phyloP scores from a whole-genome alignment of 2,113 vertebrate species.

The Larimichthys polyactis region DNA sequence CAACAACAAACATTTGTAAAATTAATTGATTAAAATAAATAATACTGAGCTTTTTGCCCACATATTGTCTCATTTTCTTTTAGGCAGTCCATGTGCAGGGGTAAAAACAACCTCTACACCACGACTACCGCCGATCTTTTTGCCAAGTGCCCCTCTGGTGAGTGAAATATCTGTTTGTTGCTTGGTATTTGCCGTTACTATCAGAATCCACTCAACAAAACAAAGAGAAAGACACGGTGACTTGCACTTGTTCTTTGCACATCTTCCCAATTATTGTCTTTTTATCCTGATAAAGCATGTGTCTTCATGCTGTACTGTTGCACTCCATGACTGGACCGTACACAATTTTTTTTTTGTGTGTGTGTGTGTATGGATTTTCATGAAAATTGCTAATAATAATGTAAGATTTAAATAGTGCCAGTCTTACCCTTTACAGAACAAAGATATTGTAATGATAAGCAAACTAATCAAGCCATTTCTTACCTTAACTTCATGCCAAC shows the following conservation, averaged over 20 bases:
- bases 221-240: too few species aligned
- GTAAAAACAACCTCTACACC: too few species aligned
- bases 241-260: background rate
- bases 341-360: background rate
- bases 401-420: background rate
- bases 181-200: too few species aligned
- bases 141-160: too few species aligned
- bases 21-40: too few species aligned
- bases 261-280: background rate
- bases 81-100: too few species aligned
- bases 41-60: too few species aligned
- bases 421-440: background rate
- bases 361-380: background rate
- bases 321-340: background rate
- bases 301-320: background rate
- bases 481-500: conserved; percentile 62
- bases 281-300: background rate
- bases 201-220: too few species aligned
- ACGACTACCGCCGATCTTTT: too few species aligned
- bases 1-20: too few species aligned
- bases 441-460: background rate
- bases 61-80: too few species aligned
- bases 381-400: background rate
- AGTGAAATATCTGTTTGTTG: too few species aligned
- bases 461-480: conserved; percentile 30